phyloP scores from a whole-genome alignment of 2,888 invertebrate genomes.

The Cephus nigrinus region DNA sequence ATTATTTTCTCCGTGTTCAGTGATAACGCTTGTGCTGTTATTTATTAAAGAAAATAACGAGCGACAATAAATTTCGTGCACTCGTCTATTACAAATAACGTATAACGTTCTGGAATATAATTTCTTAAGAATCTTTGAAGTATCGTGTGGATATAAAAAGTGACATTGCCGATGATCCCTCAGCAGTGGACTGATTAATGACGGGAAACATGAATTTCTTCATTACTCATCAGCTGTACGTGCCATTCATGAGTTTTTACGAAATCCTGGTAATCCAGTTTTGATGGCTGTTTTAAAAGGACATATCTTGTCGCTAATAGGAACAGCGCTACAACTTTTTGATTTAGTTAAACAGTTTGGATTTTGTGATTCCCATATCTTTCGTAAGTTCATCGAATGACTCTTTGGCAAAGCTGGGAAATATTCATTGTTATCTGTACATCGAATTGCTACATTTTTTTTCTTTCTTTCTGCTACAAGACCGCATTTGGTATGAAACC shows the following conservation, averaged over 20 bases:
- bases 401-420: constrained; percentile 39
- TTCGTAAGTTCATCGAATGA: constrained; percentile 26
- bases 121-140: neutral
- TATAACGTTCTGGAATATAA: neutral
- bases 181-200: neutral
- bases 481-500: constrained; percentile 29
- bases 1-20: neutral
- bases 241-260: constrained; percentile 38
- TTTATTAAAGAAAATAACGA: neutral
- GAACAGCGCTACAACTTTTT: constrained; percentile 39
- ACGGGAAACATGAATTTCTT: constrained; percentile 35
- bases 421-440: constrained; percentile 27
- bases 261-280: constrained; percentile 28
- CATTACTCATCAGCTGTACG: constrained; percentile 23
- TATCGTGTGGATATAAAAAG: neutral
- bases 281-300: constrained; percentile 30
- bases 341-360: constrained; percentile 34
- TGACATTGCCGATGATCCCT: neutral
- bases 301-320: constrained; percentile 32
- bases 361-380: constrained; percentile 30
- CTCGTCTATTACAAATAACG: neutral
- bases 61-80: constrained; percentile 3
- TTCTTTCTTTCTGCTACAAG: constrained; percentile 23
- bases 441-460: constrained; percentile 18
- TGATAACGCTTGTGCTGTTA: neutral